These are phyloP conservation scores for Sinosuthora webbiana DNA, from an alignment of 2,113 vertebrate genomes.

Conservation along the genomic window DNA sequence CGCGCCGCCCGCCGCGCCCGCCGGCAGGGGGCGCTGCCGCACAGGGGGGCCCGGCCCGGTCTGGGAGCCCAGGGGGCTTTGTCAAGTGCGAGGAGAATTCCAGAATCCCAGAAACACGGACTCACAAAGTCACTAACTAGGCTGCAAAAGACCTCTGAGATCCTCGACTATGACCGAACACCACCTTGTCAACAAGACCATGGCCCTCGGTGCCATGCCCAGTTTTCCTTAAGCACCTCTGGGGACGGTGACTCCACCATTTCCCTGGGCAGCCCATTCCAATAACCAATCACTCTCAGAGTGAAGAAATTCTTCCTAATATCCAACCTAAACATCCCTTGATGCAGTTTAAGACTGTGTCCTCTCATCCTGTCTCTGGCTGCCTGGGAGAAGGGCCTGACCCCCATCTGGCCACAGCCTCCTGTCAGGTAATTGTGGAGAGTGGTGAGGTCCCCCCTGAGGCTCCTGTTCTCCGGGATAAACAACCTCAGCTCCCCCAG, in stretches of 20 bases:
- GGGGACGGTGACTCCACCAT: background rate
- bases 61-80: accelerated
- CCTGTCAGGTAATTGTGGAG: accelerated
- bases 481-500: background rate
- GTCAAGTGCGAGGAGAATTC: accelerated
- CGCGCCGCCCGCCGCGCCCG: background rate
- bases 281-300: too few relatives aligned
- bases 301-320: background rate
- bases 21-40: background rate
- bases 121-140: background rate
- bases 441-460: too few relatives aligned
- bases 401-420: too few relatives aligned
- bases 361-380: background rate
- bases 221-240: background rate
- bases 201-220: background rate
- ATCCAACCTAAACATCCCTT: background rate
- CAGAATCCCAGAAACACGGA: background rate
- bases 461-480: too few relatives aligned
- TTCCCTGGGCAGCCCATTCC: background rate
- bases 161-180: background rate
- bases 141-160: background rate
- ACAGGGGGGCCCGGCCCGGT: background rate
- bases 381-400: background rate
- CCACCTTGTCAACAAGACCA: background rate
- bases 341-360: background rate